Evolutionary conservation across 1,140 invertebrate species (phyloP), one percentile per base, ranked within the genome.

Genomic region (Dendroctonus valens): DNA sequence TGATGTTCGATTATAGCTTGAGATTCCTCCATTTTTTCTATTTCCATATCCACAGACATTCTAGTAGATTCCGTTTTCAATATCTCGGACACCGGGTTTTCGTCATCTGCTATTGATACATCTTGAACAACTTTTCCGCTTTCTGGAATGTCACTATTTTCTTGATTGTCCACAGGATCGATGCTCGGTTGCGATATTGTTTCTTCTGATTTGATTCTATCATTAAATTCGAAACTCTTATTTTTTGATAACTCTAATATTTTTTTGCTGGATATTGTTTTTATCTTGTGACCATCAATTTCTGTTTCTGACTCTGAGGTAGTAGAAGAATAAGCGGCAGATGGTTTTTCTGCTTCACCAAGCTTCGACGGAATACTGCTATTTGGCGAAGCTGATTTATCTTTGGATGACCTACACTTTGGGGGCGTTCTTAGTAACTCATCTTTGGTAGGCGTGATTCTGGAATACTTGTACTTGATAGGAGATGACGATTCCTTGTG

Each of bases 201-300:
- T 72, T 81, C 75, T 54, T 82, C 78, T 61, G 80, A 78, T 54
- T 80, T 79, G 1, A 79, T 11, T n/a, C 53, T 40, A 78, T 69
- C 61, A 51, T 37, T 59, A 44, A 65, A 52, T 39, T 65, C 64
- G 44, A 65, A 65, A 52, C 64, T 65, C 12, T 40, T 62, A 51
- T 57, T 69, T 42, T 42, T 67, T 5, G 66, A 59, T 62, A 62
- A 48, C 76, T 77, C 74, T 51, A 75, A 65, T 7, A 74, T 75
- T 59, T 78, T 76, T 55, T 77, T 76, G 39, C 72, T 71, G 5
- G 75, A 77, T 14, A 78, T 75, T 7, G 72, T 77, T 64, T 79
- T 79, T 41, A 78, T 78, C 67, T 76, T 78, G 48, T 79, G 77
- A 6, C 76, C 77, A 59, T 78, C 78, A 40, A 78, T 79, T 70